Percentiles rank a stretch among this genome's conserved stretches.
phyloP scores from a whole-genome alignment of 2,888 invertebrate genomes.

The Stramonita haemastoma region DNA sequence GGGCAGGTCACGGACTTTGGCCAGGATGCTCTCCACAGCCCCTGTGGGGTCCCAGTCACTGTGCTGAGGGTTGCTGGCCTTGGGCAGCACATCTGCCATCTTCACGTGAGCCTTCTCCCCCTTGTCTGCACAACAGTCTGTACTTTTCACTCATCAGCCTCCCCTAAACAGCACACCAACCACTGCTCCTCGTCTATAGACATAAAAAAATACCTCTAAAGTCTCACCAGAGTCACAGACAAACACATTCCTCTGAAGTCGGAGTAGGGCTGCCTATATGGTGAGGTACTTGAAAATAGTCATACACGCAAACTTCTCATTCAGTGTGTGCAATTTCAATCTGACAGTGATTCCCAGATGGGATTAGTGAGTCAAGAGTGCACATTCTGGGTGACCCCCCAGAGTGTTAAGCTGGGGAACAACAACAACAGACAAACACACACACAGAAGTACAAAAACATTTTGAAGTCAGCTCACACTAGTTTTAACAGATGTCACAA shows the following conservation, averaged over 20 bases:
- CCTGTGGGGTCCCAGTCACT: conserved; percentile 31
- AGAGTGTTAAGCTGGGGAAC: too few relatives aligned
- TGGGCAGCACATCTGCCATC: conserved; percentile 7
- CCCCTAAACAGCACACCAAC: background rate
- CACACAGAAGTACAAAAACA: too few relatives aligned
- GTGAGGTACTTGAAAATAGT: too few relatives aligned
- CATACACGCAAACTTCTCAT: too few relatives aligned
- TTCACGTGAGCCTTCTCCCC: background rate
- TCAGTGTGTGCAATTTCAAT: too few relatives aligned
- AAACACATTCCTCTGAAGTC: too few relatives aligned
- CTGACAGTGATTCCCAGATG: too few relatives aligned
- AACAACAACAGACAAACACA: background rate
- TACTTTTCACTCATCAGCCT: background rate
- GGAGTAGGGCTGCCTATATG: too few relatives aligned
- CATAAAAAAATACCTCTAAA: background rate
- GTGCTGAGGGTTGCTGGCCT: background rate
- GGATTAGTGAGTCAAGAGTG: too few relatives aligned
- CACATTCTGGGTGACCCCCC: too few relatives aligned
- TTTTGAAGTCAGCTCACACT: too few relatives aligned
- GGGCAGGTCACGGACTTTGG: conserved; percentile 38
- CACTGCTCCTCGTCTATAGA: background rate
- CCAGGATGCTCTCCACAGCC: conserved; percentile 37
- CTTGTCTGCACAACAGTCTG: conserved; percentile 3
- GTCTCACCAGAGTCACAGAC: background rate
- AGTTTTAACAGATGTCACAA: too few relatives aligned